Conservation (phyloP, 2,113 vertebrate species). For the Neopipo cinnamomea region DNA sequence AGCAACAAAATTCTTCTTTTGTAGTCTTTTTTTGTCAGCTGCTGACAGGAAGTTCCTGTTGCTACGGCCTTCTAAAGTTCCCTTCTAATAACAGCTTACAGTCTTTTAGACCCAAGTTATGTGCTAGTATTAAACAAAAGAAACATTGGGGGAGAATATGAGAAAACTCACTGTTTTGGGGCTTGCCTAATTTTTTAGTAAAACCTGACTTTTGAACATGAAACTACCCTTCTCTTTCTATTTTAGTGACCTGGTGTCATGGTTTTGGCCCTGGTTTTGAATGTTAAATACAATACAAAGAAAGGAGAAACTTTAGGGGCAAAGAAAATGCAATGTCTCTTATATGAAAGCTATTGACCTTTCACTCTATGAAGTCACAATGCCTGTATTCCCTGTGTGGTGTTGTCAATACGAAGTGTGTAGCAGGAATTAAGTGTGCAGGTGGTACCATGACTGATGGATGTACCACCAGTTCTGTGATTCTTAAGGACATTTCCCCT, state of each 20-base stretch:
- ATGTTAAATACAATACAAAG: neutral
- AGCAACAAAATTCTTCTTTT: neutral
- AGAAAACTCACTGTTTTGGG: neutral
- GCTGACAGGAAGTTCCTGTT: neutral
- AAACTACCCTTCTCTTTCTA: neutral
- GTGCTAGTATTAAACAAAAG: neutral
- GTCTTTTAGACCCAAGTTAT: neutral
- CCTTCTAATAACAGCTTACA: neutral
- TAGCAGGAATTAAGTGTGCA: neutral
- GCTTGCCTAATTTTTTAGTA: neutral
- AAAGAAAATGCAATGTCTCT: neutral
- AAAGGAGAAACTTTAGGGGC: neutral
- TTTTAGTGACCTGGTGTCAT: neutral
- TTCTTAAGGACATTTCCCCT: neutral
- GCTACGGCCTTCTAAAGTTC: neutral
- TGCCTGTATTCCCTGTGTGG: neutral
- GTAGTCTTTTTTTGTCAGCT: neutral
- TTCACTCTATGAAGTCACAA: neutral
- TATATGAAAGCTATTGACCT: neutral
- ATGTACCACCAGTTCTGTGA: neutral
- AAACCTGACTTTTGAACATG: neutral
- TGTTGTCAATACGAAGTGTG: neutral
- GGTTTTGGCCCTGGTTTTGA: too few species aligned
- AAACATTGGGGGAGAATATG: neutral
- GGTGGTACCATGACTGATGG: neutral